Evolutionary conservation across 2,797 vertebrate genomes (phyloP).

Genomic region (Spondyliosoma cantharus): DNA sequence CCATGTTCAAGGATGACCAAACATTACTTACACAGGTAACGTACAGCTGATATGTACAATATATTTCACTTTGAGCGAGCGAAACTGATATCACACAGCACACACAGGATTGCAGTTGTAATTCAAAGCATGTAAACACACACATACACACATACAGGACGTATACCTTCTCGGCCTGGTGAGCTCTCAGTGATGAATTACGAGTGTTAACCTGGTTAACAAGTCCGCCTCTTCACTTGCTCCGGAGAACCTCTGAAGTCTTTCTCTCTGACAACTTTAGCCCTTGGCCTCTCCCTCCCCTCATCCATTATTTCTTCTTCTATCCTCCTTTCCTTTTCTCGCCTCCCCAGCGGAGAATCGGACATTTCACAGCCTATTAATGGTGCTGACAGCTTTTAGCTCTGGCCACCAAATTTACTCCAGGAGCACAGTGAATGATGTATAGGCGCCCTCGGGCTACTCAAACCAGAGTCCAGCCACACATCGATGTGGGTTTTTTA

Average conservation of each 20-base stretch:
- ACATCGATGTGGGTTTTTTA: slow-evolving; percentile 22
- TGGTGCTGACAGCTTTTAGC: slow-evolving; percentile 47
- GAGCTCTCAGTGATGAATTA: background rate
- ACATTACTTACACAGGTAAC: slow-evolving; percentile 8
- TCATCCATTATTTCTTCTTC: slow-evolving; percentile 25
- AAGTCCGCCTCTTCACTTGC: background rate
- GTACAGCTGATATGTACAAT: background rate
- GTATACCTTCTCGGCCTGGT: background rate
- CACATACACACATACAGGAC: background rate
- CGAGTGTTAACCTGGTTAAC: background rate
- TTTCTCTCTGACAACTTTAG: slow-evolving; percentile 15
- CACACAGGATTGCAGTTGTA: background rate
- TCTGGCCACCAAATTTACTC: slow-evolving; percentile 39
- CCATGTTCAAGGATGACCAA: slow-evolving; percentile 14
- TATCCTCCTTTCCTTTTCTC: slow-evolving; percentile 1
- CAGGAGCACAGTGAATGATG: slow-evolving; percentile 19
- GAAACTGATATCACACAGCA: background rate
- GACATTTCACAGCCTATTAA: slow-evolving; percentile 48
- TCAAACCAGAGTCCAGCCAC: slow-evolving; percentile 7
- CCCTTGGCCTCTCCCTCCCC: background rate
- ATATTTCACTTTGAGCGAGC: slow-evolving; percentile 4
- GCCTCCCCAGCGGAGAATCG: slow-evolving; percentile 19
- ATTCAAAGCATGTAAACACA: slow-evolving; percentile 8
- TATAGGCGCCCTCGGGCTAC: slow-evolving; percentile 18
- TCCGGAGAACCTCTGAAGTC: slow-evolving; percentile 30